Percentiles rank a stretch among this genome's conserved stretches.
phyloP scores from a whole-genome alignment of 1,140 invertebrate species.

The Drosophila santomea region DNA sequence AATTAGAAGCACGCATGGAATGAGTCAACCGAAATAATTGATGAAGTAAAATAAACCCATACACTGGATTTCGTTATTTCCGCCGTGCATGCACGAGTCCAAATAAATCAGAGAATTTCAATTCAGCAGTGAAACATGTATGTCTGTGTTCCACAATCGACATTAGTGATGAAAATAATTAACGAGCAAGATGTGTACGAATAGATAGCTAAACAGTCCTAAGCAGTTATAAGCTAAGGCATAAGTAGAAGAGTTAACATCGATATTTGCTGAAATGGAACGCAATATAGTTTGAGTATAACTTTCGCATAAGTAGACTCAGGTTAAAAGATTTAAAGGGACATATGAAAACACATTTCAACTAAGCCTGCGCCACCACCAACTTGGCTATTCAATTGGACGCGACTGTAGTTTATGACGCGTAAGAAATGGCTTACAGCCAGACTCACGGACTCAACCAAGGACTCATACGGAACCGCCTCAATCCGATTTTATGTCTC shows the following conservation, averaged over 20 bases:
- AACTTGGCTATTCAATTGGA: neutral
- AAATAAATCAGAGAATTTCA: conserved; percentile 18
- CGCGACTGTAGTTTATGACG: neutral
- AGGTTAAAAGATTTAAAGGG: too few relatives aligned
- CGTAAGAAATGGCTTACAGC: neutral
- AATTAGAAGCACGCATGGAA: conserved; percentile 29
- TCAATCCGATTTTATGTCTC: conserved; percentile 16
- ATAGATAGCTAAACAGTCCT: too few relatives aligned
- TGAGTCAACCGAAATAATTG: conserved; percentile 39
- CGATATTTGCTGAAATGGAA: too few relatives aligned
- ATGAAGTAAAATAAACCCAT: conserved; percentile 27
- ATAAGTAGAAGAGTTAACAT: too few relatives aligned
- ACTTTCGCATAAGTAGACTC: too few relatives aligned
- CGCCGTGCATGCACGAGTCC: neutral
- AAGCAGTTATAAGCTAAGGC: too few relatives aligned
- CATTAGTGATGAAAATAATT: neutral
- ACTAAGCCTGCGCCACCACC: conserved; percentile 14
- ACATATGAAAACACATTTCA: neutral
- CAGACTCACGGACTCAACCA: neutral
- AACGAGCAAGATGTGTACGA: too few relatives aligned
- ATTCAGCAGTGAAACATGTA: too few relatives aligned
- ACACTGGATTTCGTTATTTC: neutral
- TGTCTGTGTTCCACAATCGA: neutral
- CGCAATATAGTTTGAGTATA: too few relatives aligned
- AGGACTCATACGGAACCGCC: too few relatives aligned